Conservation (phyloP, 2,113 vertebrate species). For the Arizona elegans region DNA sequence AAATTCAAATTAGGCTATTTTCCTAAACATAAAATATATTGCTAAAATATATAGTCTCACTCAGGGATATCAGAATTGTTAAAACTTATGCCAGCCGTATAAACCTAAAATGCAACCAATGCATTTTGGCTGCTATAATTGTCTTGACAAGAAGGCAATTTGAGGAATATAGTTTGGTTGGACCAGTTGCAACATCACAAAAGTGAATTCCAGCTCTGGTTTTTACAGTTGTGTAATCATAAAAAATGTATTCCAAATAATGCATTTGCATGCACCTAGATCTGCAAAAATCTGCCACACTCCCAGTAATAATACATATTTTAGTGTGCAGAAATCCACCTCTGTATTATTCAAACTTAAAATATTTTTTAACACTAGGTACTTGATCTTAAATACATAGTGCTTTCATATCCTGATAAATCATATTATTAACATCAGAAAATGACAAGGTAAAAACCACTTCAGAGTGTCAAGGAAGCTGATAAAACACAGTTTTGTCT, state of each 20-base stretch:
- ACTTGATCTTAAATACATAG: background rate
- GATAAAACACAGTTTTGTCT: background rate
- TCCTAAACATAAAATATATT: background rate
- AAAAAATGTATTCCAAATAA: slow-evolving; percentile 20
- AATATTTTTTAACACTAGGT: background rate
- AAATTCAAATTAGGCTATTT: background rate
- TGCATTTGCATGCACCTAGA: background rate
- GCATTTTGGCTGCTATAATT: background rate
- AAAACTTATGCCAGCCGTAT: background rate
- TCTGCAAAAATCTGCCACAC: background rate
- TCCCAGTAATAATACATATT: background rate
- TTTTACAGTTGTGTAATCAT: background rate
- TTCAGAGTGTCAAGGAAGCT: slow-evolving; percentile 30
- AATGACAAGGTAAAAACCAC: background rate
- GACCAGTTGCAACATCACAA: background rate
- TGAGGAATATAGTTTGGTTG: background rate
- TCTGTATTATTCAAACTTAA: background rate
- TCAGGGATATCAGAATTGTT: background rate
- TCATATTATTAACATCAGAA: slow-evolving; percentile 33
- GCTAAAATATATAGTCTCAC: background rate
- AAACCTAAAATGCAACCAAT: background rate
- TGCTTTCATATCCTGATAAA: background rate
- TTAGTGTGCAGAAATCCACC: background rate
- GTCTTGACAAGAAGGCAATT: background rate
- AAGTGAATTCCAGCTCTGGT: background rate